phyloP scores from a whole-genome alignment of 2,113 vertebrate species.

The Coreoperca whiteheadi region DNA sequence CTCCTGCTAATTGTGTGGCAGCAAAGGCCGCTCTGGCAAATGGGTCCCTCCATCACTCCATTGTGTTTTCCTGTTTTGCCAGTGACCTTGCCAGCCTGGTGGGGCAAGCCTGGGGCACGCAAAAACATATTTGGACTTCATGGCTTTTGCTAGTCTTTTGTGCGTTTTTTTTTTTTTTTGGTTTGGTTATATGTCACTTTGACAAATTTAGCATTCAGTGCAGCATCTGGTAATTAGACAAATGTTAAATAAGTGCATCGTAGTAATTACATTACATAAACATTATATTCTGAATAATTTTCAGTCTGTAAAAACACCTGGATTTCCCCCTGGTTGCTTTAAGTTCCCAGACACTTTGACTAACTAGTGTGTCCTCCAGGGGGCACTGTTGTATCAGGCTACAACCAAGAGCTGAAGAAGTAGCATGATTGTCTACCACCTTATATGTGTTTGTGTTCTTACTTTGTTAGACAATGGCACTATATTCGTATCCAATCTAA shows the following conservation, averaged over 20 bases:
- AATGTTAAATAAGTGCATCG: conserved; percentile 16
- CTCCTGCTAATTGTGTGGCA: conserved; percentile 56
- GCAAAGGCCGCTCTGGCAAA: conserved; percentile 44
- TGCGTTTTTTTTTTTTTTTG: neutral
- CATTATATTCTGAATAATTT: conserved; percentile 31
- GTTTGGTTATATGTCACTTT: conserved; percentile 2
- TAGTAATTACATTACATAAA: conserved; percentile 39
- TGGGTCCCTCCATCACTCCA: conserved; percentile 32
- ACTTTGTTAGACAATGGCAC: conserved; percentile 73
- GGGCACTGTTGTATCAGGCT: conserved; percentile 81
- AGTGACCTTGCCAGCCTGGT: conserved; percentile 26
- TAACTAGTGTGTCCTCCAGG: conserved; percentile 50
- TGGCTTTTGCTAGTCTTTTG: neutral
- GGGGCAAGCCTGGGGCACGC: conserved; percentile 4
- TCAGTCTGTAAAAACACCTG: conserved; percentile 47
- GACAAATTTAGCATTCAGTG: conserved; percentile 4
- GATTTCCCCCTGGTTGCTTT: conserved; percentile 8
- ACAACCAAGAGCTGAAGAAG: conserved; percentile 11
- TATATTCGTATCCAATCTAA: conserved; percentile 77
- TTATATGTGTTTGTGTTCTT: conserved; percentile 69
- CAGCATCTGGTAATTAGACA: conserved; percentile 18
- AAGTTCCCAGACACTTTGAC: neutral
- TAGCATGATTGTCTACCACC: conserved; percentile 39
- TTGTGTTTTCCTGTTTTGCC: conserved; percentile 46
- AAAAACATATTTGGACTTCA: conserved; percentile 26